Evolutionary conservation across 1,140 invertebrate species (phyloP), one percentile per base, ranked within the genome.

Genomic region (Bilobella aurantiaca): DNA sequence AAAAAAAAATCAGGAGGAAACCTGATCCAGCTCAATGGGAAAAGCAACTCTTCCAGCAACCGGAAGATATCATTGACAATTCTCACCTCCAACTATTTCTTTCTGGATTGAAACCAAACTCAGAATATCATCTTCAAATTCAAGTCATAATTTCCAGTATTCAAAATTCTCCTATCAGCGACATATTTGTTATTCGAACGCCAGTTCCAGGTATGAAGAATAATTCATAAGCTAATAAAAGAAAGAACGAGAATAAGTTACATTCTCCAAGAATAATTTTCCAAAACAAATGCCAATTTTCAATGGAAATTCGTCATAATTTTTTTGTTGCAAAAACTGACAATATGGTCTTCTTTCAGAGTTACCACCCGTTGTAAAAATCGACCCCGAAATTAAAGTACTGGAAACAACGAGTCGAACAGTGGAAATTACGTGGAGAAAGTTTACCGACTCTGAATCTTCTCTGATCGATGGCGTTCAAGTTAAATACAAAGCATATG

Each of bases 11-110:
- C 49, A 62, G 59, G 14, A 37, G 12, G 2, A 72, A 70, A 46
- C 63, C 71, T 18, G 68, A 73, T 64, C 71, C 62, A 8, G 67
- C 65, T 25, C 69, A 75, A 1, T 93, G 90, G 90, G 83, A 88
- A 58, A 82, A 85, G 0, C 87, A 92, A 81, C 85, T 89, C 16
- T 91, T 92, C 74, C 87, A 73, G 57, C 71, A 73, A 68, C 86
- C 85, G 21, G 85, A 87, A 67, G 89, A 88, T 75, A 74, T 93
- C 0, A 88, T 94, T 59, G 87, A 88, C 1, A 91, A 88, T 3
- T 84, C 86, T 12, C 87, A 90, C 62, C 78, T 93, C 63, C 89
- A 93, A 74, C 91, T 93, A 75, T 84, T 90, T 69, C 74, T 93
- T 21, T 81, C 83, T 14, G 84, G 82, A 27, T 76, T 94, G n/a